Percentiles rank a stretch among this genome's conserved stretches.
These are phyloP conservation scores for Sebastes goodei DNA, from an alignment of 2,797 vertebrate species.

Conservation along the genomic window DNA sequence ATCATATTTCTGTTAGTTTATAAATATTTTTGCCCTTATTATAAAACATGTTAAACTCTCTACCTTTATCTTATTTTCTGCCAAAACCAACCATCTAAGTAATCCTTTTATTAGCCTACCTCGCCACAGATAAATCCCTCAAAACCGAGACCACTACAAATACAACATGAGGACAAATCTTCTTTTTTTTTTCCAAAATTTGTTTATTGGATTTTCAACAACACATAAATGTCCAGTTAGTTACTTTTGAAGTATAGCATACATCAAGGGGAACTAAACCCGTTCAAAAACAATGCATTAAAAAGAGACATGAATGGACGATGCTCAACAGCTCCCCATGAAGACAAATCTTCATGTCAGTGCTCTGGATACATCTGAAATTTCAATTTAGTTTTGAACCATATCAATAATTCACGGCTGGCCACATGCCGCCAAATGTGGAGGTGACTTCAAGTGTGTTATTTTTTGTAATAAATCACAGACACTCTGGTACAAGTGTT, in stretches of 20 bases:
- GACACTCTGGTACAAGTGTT: background rate
- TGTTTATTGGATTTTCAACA: too few species aligned
- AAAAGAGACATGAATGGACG: too few species aligned
- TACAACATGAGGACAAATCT: background rate
- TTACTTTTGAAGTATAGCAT: too few species aligned
- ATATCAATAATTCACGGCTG: constrained; percentile 4
- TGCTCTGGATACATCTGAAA: background rate
- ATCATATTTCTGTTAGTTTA: background rate
- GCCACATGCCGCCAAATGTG: background rate
- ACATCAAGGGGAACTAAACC: too few species aligned
- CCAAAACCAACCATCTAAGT: background rate
- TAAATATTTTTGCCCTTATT: background rate
- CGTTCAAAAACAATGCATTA: too few species aligned
- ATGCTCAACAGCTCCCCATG: background rate
- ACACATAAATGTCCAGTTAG: too few species aligned
- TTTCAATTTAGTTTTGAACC: background rate
- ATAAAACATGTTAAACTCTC: background rate
- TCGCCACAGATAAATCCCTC: background rate
- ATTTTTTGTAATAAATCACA: background rate
- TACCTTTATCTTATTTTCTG: background rate
- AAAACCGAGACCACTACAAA: background rate
- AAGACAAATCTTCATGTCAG: background rate
- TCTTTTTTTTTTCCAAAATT: too few species aligned
- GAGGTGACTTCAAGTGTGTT: background rate
- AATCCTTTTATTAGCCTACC: background rate